Evolutionary conservation across 2,797 vertebrate genomes (phyloP), one percentile per base, ranked within the genome.

Genomic region (Helicolenus hilgendorfi): DNA sequence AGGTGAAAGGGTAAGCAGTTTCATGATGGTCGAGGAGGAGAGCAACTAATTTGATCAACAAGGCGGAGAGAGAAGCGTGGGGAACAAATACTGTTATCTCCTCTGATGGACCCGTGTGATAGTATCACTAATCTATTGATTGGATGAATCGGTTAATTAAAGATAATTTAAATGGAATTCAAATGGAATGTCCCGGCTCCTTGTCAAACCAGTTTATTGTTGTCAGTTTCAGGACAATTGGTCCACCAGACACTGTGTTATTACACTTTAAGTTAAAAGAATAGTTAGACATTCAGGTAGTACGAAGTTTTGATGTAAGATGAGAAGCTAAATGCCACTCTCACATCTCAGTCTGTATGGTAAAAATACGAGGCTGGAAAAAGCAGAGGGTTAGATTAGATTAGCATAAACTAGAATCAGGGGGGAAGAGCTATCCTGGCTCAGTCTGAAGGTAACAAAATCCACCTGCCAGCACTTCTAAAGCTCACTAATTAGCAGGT

Each of bases 1-100:
- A 88, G 93, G 90, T 95, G 91, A 95, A 92, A 95, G 91, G 89
- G 85, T 92, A 86, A 94, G 91, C 74, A 80, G 79, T 79, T 88
- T 87, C 33, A 10, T 74, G 89, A 90, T 84, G 88, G 81, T 73
- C 59, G 29, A 81, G 81, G 72, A 79, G 68, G 62, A 87, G 64
- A 83, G 84, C 68, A 79, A 65, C 73, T 89, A 85, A 94, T 94
- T 91, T 91, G 91, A 95, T 95, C 86, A 93, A 86, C 63, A 72
- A 60, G 41, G 36, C 63, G 75, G 89, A 69, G 76, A 72, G 79
- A 83, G 71, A 86, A 53, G 38, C 24, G 11, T 4, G 7, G 38
- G 79, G 77, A 72, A 72, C 81, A 89, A 89, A 85, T 83, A 72
- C n/a, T 56, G 76, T 85, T 86, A 84, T 90, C 81, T 89, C 70